phyloP scores from a whole-genome alignment of 2,888 invertebrate genomes.

The Andricus curvator region DNA sequence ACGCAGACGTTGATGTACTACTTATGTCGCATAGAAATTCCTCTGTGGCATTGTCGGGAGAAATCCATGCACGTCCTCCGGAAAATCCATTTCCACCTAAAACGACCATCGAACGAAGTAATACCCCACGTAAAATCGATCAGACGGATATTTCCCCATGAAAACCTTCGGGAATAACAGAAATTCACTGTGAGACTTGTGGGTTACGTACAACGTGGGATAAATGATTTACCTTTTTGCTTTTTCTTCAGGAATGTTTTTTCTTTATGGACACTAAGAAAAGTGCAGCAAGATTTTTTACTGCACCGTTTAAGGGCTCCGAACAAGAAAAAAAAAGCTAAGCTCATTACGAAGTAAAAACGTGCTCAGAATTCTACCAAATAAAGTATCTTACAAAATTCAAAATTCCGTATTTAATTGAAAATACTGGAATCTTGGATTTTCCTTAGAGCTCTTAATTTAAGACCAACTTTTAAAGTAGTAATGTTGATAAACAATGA shows the following conservation, averaged over 20 bases:
- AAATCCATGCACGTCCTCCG: conserved; percentile 33
- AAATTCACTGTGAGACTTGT: conserved; percentile 7
- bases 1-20: conserved; percentile 12
- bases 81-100: conserved; percentile 33
- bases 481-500: too few species aligned
- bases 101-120: conserved; percentile 32
- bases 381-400: not conserved
- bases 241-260: not conserved
- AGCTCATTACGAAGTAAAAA: not conserved
- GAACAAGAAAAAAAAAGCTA: not conserved
- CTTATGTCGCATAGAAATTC: conserved; percentile 23
- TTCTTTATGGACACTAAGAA: conserved; percentile 5
- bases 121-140: conserved; percentile 36
- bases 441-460: too few species aligned
- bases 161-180: conserved; percentile 22
- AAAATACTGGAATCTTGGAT: not conserved
- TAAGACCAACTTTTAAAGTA: too few species aligned
- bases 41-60: conserved; percentile 13
- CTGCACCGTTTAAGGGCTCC: not conserved
- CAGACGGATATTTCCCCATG: conserved; percentile 29
- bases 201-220: not conserved
- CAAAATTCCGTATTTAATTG: not conserved
- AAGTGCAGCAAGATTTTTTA: conserved; percentile 12
- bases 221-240: conserved; percentile 17
- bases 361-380: not conserved